Evolutionary conservation across 2,113 vertebrate genomes (phyloP).

Genomic region (Nerophis lumbriciformis): DNA sequence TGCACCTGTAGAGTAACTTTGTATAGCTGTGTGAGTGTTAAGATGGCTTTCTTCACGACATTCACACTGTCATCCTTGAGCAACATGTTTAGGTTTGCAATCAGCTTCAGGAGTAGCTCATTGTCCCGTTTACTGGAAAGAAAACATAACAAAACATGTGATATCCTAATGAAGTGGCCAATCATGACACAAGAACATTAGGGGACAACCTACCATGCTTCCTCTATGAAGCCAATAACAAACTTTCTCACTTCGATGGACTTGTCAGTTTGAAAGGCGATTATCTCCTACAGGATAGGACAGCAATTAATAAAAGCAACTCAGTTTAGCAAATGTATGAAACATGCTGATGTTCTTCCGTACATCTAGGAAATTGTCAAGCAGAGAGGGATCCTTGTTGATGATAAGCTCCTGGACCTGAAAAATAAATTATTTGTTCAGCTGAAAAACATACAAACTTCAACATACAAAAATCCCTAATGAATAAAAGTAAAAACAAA

Average conservation of each 20-base stretch:
- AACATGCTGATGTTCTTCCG: slow-evolving; percentile 46
- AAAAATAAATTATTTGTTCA: slow-evolving; percentile 1
- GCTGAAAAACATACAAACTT: background rate
- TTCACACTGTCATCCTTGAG: slow-evolving; percentile 91
- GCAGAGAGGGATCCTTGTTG: slow-evolving; percentile 88
- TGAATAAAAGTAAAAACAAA: too few species aligned
- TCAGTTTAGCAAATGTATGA: background rate
- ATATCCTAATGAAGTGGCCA: background rate
- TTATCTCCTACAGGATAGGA: slow-evolving; percentile 77
- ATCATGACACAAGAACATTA: background rate
- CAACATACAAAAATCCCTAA: background rate
- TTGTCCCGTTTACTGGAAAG: slow-evolving; percentile 85
- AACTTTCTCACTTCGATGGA: slow-evolving; percentile 89
- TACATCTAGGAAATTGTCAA: slow-evolving; percentile 92
- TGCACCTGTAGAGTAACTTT: slow-evolving; percentile 86
- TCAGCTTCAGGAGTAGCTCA: slow-evolving; percentile 83
- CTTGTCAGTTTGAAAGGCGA: slow-evolving; percentile 90
- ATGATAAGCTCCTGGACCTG: slow-evolving; percentile 92
- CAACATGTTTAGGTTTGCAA: slow-evolving; percentile 92
- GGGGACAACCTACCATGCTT: slow-evolving; percentile 79
- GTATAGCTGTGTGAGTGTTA: slow-evolving; percentile 91
- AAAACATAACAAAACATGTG: background rate
- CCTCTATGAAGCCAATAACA: slow-evolving; percentile 93
- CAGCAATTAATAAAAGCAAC: background rate
- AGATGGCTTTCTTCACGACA: slow-evolving; percentile 91